Evolutionary conservation across 2,797 vertebrate genomes (phyloP).

Genomic region (Brachyalestes nurse): DNA sequence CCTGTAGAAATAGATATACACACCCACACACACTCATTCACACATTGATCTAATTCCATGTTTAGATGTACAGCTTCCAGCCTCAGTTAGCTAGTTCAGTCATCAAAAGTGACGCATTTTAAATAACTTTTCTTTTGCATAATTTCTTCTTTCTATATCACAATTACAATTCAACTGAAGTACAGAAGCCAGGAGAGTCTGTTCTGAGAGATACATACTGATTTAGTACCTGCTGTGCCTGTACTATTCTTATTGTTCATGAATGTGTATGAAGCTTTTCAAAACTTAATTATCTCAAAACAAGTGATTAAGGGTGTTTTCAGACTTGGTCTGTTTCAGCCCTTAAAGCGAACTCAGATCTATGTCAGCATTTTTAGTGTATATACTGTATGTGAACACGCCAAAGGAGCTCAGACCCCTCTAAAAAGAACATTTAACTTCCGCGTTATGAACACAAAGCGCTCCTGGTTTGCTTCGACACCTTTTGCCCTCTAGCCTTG

Average conservation of each 20-base stretch:
- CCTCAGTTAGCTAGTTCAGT: neutral
- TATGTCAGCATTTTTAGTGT: too few relatives aligned
- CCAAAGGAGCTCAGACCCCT: too few relatives aligned
- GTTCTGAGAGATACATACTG: neutral
- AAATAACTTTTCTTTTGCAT: slow-evolving; percentile 9
- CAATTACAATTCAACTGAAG: neutral
- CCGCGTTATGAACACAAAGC: too few relatives aligned
- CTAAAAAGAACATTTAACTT: too few relatives aligned
- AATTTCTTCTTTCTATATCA: neutral
- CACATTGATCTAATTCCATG: neutral
- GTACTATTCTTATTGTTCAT: neutral
- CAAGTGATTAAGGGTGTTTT: neutral
- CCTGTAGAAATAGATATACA: slow-evolving; percentile 73
- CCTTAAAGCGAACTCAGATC: too few relatives aligned
- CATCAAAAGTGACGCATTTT: neutral
- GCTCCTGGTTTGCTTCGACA: too few relatives aligned
- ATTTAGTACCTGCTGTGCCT: neutral
- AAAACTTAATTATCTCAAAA: neutral
- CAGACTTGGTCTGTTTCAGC: too few relatives aligned
- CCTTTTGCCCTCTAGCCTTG: too few relatives aligned
- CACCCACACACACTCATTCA: slow-evolving; percentile 11
- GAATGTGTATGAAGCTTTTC: neutral
- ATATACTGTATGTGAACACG: too few relatives aligned
- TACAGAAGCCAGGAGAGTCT: neutral
- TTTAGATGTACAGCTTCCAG: neutral